These are phyloP conservation scores for Hafferia zeledoni DNA, from an alignment of 2,797 vertebrate genomes.

Conservation along the genomic window DNA sequence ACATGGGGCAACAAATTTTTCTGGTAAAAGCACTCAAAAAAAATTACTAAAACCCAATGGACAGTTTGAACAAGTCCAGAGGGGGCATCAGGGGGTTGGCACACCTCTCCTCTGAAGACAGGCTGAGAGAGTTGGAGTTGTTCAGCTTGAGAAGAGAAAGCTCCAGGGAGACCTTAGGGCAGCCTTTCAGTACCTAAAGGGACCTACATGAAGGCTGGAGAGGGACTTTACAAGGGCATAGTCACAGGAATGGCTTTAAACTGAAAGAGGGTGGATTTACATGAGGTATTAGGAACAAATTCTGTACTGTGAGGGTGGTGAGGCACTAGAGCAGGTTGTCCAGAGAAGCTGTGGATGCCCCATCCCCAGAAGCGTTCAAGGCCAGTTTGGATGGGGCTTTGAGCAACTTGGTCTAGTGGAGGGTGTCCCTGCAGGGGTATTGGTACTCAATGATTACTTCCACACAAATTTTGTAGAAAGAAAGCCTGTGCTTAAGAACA, in stretches of 20 bases:
- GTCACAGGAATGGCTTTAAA: no score
- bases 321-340: no score
- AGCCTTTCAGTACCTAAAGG: neutral
- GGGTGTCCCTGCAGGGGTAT: neutral
- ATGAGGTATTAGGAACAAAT: no score
- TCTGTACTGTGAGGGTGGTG: no score
- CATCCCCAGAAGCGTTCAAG: neutral
- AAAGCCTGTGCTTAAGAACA: neutral
- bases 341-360: no score
- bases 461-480: neutral
- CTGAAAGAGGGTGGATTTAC: no score
- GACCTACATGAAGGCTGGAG: no score
- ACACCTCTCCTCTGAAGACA: neutral
- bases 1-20: neutral
- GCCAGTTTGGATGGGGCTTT: no score
- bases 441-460: neutral
- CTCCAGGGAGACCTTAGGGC: neutral
- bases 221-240: neutral
- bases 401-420: neutral
- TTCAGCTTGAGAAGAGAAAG: neutral
- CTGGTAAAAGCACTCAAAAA: neutral
- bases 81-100: neutral
- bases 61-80: neutral
- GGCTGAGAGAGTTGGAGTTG: neutral
- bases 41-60: neutral